Conservation (phyloP, 2,113 vertebrate genomes). For the Austrofundulus limnaeus region DNA sequence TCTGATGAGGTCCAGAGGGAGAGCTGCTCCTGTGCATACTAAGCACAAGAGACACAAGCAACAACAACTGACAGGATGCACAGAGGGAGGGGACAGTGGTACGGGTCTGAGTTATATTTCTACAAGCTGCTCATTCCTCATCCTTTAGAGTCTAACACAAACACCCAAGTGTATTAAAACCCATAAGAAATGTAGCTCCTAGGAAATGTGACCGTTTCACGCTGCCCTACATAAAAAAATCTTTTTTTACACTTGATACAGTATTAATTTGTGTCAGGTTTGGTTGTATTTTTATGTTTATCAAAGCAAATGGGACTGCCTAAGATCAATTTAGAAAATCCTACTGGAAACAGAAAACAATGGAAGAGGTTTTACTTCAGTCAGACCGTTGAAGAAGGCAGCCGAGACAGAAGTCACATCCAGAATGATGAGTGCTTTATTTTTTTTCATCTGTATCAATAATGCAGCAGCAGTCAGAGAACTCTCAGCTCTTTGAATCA, state of each 20-base stretch:
- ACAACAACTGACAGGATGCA: not conserved
- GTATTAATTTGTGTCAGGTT: not conserved
- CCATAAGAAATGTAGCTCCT: not conserved
- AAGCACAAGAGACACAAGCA: conserved; percentile 1
- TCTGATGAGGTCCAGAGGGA: conserved; percentile 16
- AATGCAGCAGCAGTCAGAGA: not conserved
- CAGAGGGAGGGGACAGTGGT: not conserved
- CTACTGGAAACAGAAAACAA: not conserved
- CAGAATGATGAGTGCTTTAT: not conserved
- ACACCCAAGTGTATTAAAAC: not conserved
- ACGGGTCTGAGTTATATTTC: not conserved
- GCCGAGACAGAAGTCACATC: not conserved
- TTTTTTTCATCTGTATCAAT: not conserved
- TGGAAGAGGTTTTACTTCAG: not conserved
- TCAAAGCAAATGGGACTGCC: not conserved
- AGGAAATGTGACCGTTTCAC: not conserved
- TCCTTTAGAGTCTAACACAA: not conserved
- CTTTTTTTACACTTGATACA: not conserved
- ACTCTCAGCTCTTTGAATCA: not conserved
- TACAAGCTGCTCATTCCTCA: not conserved
- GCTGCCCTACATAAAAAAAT: not conserved
- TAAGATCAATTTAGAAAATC: not conserved
- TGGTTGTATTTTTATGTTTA: not conserved
- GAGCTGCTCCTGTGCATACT: not conserved
- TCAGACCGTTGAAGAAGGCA: not conserved